Percentiles rank a stretch among this genome's conserved stretches.
phyloP scores from a whole-genome alignment of 2,888 invertebrate genomes.

The Watsonalla cultraria region DNA sequence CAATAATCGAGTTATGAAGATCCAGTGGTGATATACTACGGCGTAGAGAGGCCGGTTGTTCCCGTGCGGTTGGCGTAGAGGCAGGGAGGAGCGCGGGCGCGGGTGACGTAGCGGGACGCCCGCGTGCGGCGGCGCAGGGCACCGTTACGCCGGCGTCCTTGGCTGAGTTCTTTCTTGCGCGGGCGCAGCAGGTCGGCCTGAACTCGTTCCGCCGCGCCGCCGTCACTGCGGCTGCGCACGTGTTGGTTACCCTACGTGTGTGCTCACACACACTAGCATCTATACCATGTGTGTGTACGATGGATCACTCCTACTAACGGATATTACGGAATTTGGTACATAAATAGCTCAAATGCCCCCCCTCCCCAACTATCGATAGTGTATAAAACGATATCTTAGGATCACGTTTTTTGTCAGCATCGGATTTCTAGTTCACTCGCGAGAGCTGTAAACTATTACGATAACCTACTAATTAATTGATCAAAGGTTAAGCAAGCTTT shows the following conservation, averaged over 20 bases:
- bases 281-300: slow-evolving; percentile 43
- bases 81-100: slow-evolving; percentile 10
- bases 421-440: neutral
- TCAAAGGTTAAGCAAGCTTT: neutral
- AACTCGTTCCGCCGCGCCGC: slow-evolving; percentile 62
- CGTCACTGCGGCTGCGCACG: slow-evolving; percentile 54
- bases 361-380: slow-evolving; percentile 22
- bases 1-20: no score
- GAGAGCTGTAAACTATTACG: neutral
- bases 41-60: neutral
- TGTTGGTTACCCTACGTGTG: slow-evolving; percentile 32
- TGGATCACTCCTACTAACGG: slow-evolving; percentile 68
- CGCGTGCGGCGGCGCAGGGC: slow-evolving; percentile 21
- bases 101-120: slow-evolving; percentile 40
- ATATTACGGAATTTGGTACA: slow-evolving; percentile 72
- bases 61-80: neutral
- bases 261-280: slow-evolving; percentile 3
- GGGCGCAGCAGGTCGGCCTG: slow-evolving; percentile 69
- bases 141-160: slow-evolving; percentile 77
- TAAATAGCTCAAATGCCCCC: slow-evolving; percentile 55
- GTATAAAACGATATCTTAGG: slow-evolving; percentile 4
- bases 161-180: slow-evolving; percentile 77
- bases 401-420: neutral
- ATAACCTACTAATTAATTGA: neutral
- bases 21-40: no score